Evolutionary conservation across 2,888 invertebrate species (phyloP).

Genomic region (Stomorhina lunata): DNA sequence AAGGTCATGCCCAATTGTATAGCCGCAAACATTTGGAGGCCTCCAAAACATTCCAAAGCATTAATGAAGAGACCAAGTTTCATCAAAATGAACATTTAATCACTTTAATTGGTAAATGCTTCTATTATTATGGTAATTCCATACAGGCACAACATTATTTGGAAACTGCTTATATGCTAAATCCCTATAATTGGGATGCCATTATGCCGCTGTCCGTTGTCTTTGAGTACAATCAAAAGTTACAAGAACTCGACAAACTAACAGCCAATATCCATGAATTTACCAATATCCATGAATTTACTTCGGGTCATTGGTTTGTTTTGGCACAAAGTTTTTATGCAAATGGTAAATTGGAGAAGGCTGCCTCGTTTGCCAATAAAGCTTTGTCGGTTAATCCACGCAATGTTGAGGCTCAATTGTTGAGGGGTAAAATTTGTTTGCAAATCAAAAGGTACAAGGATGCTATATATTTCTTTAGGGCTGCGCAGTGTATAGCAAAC

Average conservation of each 20-base stretch:
- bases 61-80: constrained; percentile 84
- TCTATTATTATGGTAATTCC: constrained; percentile 87
- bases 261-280: constrained; percentile 80
- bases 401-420: constrained; percentile 86
- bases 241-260: constrained; percentile 84
- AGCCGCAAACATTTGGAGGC: constrained; percentile 86
- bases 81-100: constrained; percentile 86
- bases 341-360: constrained; percentile 83
- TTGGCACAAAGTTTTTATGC: constrained; percentile 86
- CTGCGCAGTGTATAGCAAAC: constrained; percentile 74
- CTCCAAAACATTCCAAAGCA: constrained; percentile 83
- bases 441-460: constrained; percentile 75
- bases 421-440: constrained; percentile 82
- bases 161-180: constrained; percentile 80
- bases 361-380: constrained; percentile 87
- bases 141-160: constrained; percentile 82
- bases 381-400: constrained; percentile 84
- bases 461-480: constrained; percentile 74
- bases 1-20: constrained; percentile 84
- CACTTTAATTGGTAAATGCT: constrained; percentile 86
- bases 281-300: constrained; percentile 79
- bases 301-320: constrained; percentile 88
- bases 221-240: constrained; percentile 82
- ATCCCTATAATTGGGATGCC: constrained; percentile 82
- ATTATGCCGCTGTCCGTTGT: constrained; percentile 85